Base-by-base conservation (phyloP, 92 coral and sea anemone species). In the Pocillopora meandrina region DNA sequence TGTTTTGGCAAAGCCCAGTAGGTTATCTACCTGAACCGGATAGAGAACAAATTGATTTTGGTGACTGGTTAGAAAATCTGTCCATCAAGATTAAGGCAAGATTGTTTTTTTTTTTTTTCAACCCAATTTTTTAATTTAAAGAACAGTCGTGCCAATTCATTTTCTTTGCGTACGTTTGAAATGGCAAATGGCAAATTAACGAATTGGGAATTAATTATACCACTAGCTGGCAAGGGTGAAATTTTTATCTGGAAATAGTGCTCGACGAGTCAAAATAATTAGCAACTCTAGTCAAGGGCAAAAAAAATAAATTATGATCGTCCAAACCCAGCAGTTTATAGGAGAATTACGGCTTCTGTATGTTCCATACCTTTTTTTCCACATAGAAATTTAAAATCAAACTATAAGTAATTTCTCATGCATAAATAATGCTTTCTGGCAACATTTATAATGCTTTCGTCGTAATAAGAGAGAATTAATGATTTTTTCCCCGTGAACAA, bases 41-140 rank as follows among this genome's bases (percentile, higher is more conserved):
- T 81, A 52, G 18, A 35, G 61, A 20, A 59, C 58, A 59, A 81
- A 71, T 81, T 81, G 58, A 81, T 71, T 71, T 59, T 20, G 61
- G 21, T 10, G 17, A 15, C 9, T n/a, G 23, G 60, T 59, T 35
- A 71, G 33, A 10, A 2, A 77, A 23, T 21, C 10, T 65, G 59
- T 76, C 10, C 11, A 18, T 31, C 19, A 17, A 34, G 17, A 68
- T 9, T 33, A n/a, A 12, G 72, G 31, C 73, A 47, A 9, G 52
- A 33, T 34, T 13, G 11, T 68, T 42, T 42, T 42, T 0, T 42
- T 15, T 68, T 2, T 68, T 14, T 31, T 68, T 66, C 20, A 19
- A 21, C 47, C 14, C n/a, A 65, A 81, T 19, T 21, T 21, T 71
- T 36, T 13, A 61, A 58, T 57, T 18, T 55, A 69, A 68, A 69